Conservation (phyloP, 2,888 invertebrate species). For the Spodoptera picta region DNA sequence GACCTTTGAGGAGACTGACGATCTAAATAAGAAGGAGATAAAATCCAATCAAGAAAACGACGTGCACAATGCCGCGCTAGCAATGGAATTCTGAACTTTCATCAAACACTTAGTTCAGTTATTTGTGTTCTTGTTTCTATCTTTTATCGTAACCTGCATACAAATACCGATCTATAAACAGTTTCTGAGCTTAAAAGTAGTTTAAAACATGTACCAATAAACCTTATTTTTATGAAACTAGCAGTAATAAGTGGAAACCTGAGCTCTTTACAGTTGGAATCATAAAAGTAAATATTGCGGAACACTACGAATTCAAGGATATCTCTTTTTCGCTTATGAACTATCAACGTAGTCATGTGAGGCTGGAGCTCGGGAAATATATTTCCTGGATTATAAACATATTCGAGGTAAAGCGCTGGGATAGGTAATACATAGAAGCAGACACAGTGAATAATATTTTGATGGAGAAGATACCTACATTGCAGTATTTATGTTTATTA, state of each 20-base stretch:
- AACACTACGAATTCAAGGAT: slow-evolving; percentile 46
- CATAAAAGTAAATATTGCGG: slow-evolving; percentile 42
- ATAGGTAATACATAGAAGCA: slow-evolving; percentile 59
- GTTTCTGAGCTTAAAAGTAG: slow-evolving; percentile 11
- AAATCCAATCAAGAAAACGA: slow-evolving; percentile 75
- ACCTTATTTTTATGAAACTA: slow-evolving; percentile 13
- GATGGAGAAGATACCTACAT: slow-evolving; percentile 53
- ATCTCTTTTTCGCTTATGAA: slow-evolving; percentile 57
- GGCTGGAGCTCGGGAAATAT: slow-evolving; percentile 66
- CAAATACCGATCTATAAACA: slow-evolving; percentile 15
- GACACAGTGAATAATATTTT: slow-evolving; percentile 68
- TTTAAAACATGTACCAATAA: slow-evolving; percentile 14
- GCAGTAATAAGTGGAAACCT: slow-evolving; percentile 14
- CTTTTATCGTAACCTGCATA: slow-evolving; percentile 9
- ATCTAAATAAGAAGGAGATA: slow-evolving; percentile 77
- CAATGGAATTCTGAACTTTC: slow-evolving; percentile 42
- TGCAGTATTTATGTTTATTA: slow-evolving; percentile 58
- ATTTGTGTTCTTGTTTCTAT: slow-evolving; percentile 31
- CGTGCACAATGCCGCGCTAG: slow-evolving; percentile 45
- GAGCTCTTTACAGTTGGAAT: slow-evolving; percentile 30
- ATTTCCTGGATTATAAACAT: slow-evolving; percentile 73
- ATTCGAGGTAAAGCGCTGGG: slow-evolving; percentile 68
- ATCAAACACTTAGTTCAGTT: slow-evolving; percentile 25
- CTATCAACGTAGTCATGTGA: slow-evolving; percentile 67
- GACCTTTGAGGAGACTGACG: slow-evolving; percentile 75